Evolutionary conservation across 2,888 invertebrate genomes (phyloP).

Genomic region (Axea sp.): DNA sequence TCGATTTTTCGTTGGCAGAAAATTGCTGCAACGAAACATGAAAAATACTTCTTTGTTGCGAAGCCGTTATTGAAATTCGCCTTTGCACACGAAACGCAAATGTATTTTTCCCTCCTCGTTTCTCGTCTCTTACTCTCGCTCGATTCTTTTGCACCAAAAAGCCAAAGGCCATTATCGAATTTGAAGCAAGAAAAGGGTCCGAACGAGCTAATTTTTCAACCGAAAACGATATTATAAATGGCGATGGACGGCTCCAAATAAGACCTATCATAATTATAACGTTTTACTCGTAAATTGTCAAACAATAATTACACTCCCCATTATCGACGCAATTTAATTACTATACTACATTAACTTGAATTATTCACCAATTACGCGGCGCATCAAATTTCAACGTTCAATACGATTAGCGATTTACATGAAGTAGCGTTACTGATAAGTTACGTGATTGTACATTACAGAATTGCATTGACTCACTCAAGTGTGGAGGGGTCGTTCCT

Average conservation of each 20-base stretch:
- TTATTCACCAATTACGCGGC: constrained; percentile 34
- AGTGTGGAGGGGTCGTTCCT: constrained; percentile 8
- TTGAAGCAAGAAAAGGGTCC: neutral
- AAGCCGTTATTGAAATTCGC: constrained; percentile 27
- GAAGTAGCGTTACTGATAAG: constrained; percentile 32
- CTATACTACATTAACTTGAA: constrained; percentile 31
- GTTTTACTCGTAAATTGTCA: constrained; percentile 37
- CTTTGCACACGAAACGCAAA: no score
- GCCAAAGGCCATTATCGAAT: constrained; percentile 1
- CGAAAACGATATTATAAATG: no score
- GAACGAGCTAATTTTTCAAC: constrained; percentile 24
- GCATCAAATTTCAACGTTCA: constrained; percentile 39
- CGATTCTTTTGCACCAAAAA: constrained; percentile 21
- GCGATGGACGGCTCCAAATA: no score
- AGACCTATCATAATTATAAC: no score
- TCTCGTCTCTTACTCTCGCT: no score
- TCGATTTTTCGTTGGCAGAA: constrained; percentile 20
- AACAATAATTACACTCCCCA: constrained; percentile 22
- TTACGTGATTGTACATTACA: constrained; percentile 32
- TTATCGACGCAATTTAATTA: constrained; percentile 38
- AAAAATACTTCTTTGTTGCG: constrained; percentile 15
- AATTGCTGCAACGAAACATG: neutral
- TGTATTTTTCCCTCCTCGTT: no score
- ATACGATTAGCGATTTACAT: constrained; percentile 41
- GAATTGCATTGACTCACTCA: constrained; percentile 5